Evolutionary conservation across 2,797 vertebrate genomes (phyloP).

Genomic region (Spea hammondii): DNA sequence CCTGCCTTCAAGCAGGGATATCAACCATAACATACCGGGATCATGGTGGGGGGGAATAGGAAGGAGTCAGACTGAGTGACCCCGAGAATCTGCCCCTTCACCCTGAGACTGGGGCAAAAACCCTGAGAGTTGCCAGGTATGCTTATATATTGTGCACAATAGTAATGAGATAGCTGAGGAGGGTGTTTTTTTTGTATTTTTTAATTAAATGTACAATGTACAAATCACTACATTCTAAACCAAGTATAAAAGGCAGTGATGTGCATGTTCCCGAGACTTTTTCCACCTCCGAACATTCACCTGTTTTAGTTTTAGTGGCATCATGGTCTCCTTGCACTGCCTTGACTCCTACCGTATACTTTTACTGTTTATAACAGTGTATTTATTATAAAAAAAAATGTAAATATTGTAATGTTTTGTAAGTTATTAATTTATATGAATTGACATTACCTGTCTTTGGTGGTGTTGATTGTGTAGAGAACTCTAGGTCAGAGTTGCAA

Average conservation of each 20-base stretch:
- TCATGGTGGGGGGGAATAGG: no score
- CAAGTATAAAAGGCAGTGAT: constrained; percentile 44
- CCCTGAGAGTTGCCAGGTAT: no score
- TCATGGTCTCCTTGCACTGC: constrained; percentile 77
- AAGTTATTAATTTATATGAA: constrained; percentile 99
- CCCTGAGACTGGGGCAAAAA: no score
- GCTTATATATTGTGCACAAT: constrained; percentile 49
- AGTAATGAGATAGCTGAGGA: constrained; percentile 15
- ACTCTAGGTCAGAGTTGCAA: constrained; percentile 89
- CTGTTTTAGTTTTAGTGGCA: constrained; percentile 58
- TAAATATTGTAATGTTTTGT: constrained; percentile 98
- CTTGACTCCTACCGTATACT: constrained; percentile 85
- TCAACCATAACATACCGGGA: no score
- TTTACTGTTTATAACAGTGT: constrained; percentile 98
- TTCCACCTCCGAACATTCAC: constrained; percentile 23
- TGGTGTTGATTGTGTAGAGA: constrained; percentile 89
- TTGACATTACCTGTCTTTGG: constrained; percentile 91
- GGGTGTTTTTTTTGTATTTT: constrained; percentile 9
- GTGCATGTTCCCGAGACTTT: constrained; percentile 33
- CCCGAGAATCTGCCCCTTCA: no score
- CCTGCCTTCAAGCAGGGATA: no score
- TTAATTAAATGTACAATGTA: constrained; percentile 16
- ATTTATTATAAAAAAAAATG: constrained; percentile 91
- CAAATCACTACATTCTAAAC: constrained; percentile 44
- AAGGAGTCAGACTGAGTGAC: no score